Base-by-base conservation (phyloP, 2,113 vertebrate species). In the Verasper variegatus region DNA sequence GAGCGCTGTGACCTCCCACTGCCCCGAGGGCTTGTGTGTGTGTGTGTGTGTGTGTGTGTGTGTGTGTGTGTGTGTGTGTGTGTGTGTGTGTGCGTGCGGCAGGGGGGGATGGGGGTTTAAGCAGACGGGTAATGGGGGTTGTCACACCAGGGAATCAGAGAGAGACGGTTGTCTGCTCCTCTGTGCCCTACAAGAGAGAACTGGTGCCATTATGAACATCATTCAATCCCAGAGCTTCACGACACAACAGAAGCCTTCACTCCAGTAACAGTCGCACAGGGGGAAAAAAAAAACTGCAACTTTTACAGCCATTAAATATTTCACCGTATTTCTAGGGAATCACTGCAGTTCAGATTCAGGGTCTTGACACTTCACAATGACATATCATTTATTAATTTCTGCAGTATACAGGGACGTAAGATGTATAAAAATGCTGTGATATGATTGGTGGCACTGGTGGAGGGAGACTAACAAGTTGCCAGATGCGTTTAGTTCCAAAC, bases 81-180 rank as follows among this genome's bases (percentile, higher is more conserved):
- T n/a, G 62, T 77, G 65, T 75, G 52, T 79, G 71, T 59, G 71
- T 45, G 54, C 78, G 74, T 74, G 62, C 78, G 47, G 35, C 7
- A 23, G 1, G 56, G 76, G 81, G 85, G 85, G 86, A 76, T 47
- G 66, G 87, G 84, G 82, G 82, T 91, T 82, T 87, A 90, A 87
- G 88, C 91, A 92, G 92, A 91, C 86, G 85, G 89, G 86, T 93
- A 92, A 93, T 92, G 92, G 92, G 92, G 94, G 91, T 89, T 93
- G 91, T 91, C 91, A 93, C 92, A 86, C 89, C 83, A 93, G 92
- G 91, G 86, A 91, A 80, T 88, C 89, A 84, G 52, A 84, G 72
- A 87, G 62, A 89, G 86, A 78, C 76, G 76, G 62, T 83, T 67
- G 85, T 91, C 82, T 92, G 83, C 84, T 89, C 79, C 70, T 85